Evolutionary conservation across 2,888 invertebrate genomes (phyloP), one percentile per base, ranked within the genome.

Genomic region (Anorthoa munda): DNA sequence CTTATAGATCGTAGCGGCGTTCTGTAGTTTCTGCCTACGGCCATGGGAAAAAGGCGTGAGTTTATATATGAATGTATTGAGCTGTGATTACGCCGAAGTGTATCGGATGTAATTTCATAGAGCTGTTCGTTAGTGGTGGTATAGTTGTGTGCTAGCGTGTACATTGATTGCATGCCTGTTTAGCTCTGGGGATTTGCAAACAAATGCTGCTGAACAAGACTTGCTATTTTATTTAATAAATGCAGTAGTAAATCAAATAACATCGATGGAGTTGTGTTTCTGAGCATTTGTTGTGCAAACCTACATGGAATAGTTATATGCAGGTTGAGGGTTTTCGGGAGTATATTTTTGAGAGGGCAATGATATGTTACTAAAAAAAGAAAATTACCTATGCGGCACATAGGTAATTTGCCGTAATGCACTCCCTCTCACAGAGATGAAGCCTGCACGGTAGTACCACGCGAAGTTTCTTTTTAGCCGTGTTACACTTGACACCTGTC

Each of bases 21-120:
- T n/a, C n/a, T n/a, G n/a, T n/a, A n/a, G n/a, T n/a, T n/a, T n/a
- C n/a, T n/a, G n/a, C n/a, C n/a, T n/a, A n/a, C n/a, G n/a, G n/a
- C n/a, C n/a, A n/a, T n/a, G n/a, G n/a, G n/a, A n/a, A n/a, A n/a
- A n/a, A n/a, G n/a, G n/a, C n/a, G n/a, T n/a, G n/a, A n/a, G n/a
- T n/a, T n/a, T n/a, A n/a, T n/a, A n/a, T n/a, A n/a, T n/a, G n/a
- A n/a, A n/a, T n/a, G n/a, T n/a, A n/a, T n/a, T n/a, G n/a, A 23
- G 53, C 23, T 3, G 21, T 48, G 68, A 69, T 72, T 55, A 63
- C n/a, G 5, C 4, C n/a, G 39, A 31, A 66, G 65, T 58, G 76
- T 59, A 80, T 68, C 58, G 67, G 68, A 72, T 72, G 31, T 55
- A 66, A 72, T 75, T 55, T 68, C 72, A 69, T 72, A 72, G 65